phyloP scores from a whole-genome alignment of 2,113 vertebrate genomes.

The Chrysemys picta region DNA sequence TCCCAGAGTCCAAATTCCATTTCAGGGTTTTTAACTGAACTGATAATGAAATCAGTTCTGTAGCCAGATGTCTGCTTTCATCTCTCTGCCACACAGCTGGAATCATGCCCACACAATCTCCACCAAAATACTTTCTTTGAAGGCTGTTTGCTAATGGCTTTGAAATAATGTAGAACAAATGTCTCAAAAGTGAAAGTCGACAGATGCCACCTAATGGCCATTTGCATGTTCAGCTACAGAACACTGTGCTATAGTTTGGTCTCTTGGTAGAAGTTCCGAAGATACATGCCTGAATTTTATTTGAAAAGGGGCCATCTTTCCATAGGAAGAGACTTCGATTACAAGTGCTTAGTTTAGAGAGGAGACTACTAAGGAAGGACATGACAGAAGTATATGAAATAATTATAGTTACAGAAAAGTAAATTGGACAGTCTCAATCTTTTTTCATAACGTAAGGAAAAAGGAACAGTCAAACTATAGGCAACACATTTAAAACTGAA shows the following conservation, averaged over 20 bases:
- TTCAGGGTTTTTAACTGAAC: conserved; percentile 50
- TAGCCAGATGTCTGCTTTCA: conserved; percentile 69
- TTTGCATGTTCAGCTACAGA: not conserved
- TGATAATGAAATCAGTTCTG: not conserved
- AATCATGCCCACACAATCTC: conserved; percentile 56
- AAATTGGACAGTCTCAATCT: not conserved
- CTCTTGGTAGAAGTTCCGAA: not conserved
- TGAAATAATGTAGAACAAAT: not conserved
- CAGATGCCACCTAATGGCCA: conserved; percentile 66
- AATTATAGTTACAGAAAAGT: not conserved
- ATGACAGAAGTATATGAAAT: not conserved
- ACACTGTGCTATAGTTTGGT: rapidly evolving
- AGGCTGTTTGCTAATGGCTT: conserved; percentile 51
- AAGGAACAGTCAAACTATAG: not conserved
- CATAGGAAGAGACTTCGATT: not conserved
- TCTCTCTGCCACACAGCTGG: conserved; percentile 44
- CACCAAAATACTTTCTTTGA: conserved; percentile 52
- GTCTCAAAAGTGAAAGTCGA: not conserved
- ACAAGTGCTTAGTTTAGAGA: not conserved
- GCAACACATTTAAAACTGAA: not conserved
- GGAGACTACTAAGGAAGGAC: not conserved
- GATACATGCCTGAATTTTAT: not conserved
- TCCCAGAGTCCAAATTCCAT: not conserved
- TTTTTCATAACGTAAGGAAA: not conserved
- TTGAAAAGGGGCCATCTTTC: not conserved